phyloP scores from a whole-genome alignment of 2,888 invertebrate genomes.

The Oithona nana region DNA sequence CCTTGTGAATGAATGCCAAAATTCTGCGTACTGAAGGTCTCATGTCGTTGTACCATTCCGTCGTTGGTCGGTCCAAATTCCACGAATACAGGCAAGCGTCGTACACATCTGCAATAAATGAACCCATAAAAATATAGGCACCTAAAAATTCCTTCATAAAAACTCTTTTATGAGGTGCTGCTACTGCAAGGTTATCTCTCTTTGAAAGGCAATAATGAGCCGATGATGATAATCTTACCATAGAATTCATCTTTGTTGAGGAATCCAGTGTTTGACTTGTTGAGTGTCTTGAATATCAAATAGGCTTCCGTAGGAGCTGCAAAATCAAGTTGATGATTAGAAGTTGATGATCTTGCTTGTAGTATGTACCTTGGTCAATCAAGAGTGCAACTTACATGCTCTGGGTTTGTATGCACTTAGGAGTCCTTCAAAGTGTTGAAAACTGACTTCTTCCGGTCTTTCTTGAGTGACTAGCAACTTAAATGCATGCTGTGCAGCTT shows the following conservation, averaged over 20 bases:
- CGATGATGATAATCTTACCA: slow-evolving; percentile 6
- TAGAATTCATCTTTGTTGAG: slow-evolving; percentile 52
- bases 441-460: slow-evolving; percentile 40
- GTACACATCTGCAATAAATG: slow-evolving; percentile 35
- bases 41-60: slow-evolving; percentile 39
- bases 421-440: slow-evolving; percentile 58
- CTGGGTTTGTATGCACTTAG: slow-evolving; percentile 57
- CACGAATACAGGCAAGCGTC: slow-evolving; percentile 34
- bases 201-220: too few relatives aligned
- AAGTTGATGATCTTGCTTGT: too few relatives aligned
- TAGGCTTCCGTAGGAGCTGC: slow-evolving; percentile 38
- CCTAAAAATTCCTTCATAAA: too few relatives aligned
- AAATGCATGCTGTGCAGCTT: slow-evolving; percentile 62
- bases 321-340: slow-evolving; percentile 19
- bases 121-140: too few relatives aligned
- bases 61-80: slow-evolving; percentile 23
- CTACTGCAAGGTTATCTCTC: too few relatives aligned
- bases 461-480: slow-evolving; percentile 55
- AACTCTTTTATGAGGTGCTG: too few relatives aligned
- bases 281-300: slow-evolving; percentile 58
- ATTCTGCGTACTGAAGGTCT: slow-evolving; percentile 19
- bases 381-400: slow-evolving; percentile 40
- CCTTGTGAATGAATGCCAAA: slow-evolving; percentile 26
- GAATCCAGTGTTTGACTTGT: slow-evolving; percentile 43
- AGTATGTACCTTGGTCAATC: too few relatives aligned